Evolutionary conservation across 1,140 invertebrate species (phyloP), one percentile per base, ranked within the genome.

Genomic region (Cherax quadricarinatus): DNA sequence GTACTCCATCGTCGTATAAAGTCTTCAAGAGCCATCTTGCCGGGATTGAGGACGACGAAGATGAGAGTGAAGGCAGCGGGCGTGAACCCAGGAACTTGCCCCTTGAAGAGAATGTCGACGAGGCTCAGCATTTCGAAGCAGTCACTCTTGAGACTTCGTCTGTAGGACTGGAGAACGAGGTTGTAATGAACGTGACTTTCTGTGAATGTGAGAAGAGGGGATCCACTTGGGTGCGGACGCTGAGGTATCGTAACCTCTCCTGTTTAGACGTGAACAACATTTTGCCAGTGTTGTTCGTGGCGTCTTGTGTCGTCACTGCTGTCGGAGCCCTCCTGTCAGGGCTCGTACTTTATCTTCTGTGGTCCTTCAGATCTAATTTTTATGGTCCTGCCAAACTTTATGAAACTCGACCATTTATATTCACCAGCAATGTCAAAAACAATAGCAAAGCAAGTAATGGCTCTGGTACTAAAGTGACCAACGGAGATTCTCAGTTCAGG

Each of bases 301-400:
- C 95, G 53, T 96, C 95, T 0, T 94, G 95, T 24, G 94, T 95
- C 10, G 95, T 95, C 60, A 96, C 96, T 57, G 95, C 94, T 1
- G 60, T 96, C 6, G 95, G 95, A 6, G 94, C 94, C 0, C 80
- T 96, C 41, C 75, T 96, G 0, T 95, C 95, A 0, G 94, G 94
- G 18, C 95, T 95, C 94, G 96, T 96, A 48, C 95, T 95, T 62
- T 95, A 95, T 86, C 94, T 96, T 3, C 95, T 96, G 86, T 96
- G 95, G 95, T 95, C 95, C 70, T 95, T 94, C 87, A 94, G 95
- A 21, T 95, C 95, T 85, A 93, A 94, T n/a, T 95, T 95, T 81
- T 94, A 95, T 7, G 96, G 96, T 93, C 94, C 95, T 5, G 95
- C 87, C 79, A 86, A 90, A 57, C 93, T 89, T 16, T 66, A 90